phyloP scores from a whole-genome alignment of 2,797 vertebrate genomes.

The Sebastes jordani region DNA sequence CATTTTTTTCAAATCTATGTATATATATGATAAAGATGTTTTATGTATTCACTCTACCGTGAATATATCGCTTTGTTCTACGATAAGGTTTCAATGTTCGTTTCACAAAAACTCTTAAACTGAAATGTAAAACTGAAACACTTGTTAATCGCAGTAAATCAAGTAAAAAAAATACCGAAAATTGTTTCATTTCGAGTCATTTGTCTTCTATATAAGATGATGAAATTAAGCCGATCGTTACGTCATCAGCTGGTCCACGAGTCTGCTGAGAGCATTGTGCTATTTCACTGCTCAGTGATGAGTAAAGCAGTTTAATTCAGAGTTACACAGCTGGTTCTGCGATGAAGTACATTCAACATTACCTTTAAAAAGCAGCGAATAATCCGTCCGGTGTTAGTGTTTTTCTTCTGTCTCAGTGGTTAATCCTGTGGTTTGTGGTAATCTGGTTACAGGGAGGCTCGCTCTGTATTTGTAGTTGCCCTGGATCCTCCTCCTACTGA shows the following conservation, averaged over 20 bases:
- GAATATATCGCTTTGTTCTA: neutral
- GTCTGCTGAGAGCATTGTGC: neutral
- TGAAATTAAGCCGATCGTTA: slow-evolving; percentile 12
- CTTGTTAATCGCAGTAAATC: neutral
- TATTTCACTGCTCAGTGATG: no score
- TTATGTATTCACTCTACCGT: neutral
- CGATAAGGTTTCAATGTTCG: neutral
- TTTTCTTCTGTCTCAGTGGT: fast-evolving
- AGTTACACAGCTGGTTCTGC: no score
- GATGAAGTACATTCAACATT: neutral
- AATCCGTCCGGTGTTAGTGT: neutral
- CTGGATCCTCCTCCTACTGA: slow-evolving; percentile 33
- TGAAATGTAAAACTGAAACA: neutral
- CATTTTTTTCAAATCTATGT: neutral
- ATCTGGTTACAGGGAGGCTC: neutral
- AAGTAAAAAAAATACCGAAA: fast-evolving
- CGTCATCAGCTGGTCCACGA: slow-evolving; percentile 12
- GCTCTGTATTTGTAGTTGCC: slow-evolving; percentile 28
- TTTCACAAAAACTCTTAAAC: neutral
- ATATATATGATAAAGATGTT: neutral
- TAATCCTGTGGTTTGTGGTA: neutral
- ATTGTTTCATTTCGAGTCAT: fast-evolving
- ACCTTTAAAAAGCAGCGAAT: slow-evolving; percentile 38
- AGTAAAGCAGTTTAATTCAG: neutral
- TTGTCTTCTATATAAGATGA: neutral